Evolutionary conservation across 2,113 vertebrate genomes (phyloP).

Genomic region (Gnathochromis pfefferi): DNA sequence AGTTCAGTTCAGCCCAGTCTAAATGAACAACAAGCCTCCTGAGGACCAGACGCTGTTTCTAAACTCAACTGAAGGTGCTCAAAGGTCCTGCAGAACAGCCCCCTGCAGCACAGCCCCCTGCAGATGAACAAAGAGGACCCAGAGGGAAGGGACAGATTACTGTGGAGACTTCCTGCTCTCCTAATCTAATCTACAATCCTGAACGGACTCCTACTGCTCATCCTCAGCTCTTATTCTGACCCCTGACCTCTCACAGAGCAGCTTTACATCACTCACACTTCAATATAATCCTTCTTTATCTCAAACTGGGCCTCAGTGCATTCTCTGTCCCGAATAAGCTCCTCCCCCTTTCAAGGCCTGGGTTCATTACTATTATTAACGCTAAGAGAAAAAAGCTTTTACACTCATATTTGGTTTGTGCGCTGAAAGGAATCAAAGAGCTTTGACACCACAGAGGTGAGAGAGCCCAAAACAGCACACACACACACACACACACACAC

Average conservation of each 20-base stretch:
- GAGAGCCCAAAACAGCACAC: not conserved
- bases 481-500: not conserved
- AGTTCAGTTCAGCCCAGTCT: not conserved
- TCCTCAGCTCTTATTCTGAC: not conserved
- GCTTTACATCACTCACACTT: not conserved
- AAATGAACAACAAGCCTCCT: not conserved
- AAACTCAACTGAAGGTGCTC: not conserved
- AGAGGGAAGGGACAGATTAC: not conserved
- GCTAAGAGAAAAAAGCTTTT: not conserved
- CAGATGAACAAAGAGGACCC: rapidly evolving
- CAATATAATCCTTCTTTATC: not conserved
- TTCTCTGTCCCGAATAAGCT: not conserved
- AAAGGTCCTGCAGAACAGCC: not conserved
- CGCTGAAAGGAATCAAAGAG: rapidly evolving
- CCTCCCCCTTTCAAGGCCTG: not conserved
- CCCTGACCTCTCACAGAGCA: not conserved
- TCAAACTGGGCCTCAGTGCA: not conserved
- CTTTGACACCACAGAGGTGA: not conserved
- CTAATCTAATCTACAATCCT: not conserved
- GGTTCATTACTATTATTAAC: rapidly evolving
- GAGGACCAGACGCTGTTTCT: not conserved
- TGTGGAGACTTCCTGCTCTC: not conserved
- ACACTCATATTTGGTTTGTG: rapidly evolving
- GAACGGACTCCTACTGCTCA: not conserved
- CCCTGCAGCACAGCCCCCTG: not conserved